Percentiles rank a stretch among this genome's conserved stretches.
Conservation (phyloP, 2,888 invertebrate genomes). For the Tetragonisca angustula region DNA sequence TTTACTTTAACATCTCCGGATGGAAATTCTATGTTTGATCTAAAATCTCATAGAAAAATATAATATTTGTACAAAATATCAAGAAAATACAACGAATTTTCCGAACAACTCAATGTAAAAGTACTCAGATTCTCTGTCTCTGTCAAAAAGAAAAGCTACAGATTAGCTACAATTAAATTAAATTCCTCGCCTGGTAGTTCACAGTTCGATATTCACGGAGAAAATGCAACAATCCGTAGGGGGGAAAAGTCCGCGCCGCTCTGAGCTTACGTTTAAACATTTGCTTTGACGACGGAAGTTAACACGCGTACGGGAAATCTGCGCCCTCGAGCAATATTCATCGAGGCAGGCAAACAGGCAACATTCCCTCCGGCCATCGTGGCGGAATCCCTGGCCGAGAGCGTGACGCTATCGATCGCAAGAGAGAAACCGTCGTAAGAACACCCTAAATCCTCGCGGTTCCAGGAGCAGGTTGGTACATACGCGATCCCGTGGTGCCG, state of each 20-base stretch:
- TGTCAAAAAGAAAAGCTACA: no score
- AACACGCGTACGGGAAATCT: background rate
- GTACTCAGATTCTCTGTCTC: no score
- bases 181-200: no score
- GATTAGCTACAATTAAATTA: no score
- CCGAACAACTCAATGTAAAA: no score
- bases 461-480: constrained; percentile 19
- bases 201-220: no score
- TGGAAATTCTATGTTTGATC: no score
- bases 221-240: no score
- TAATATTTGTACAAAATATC: no score
- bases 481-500: background rate
- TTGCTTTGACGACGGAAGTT: background rate
- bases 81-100: no score
- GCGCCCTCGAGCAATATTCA: constrained; percentile 24
- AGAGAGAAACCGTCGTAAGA: constrained; percentile 47
- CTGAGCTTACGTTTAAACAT: background rate
- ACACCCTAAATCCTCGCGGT: constrained; percentile 57
- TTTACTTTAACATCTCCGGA: no score
- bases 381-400: constrained; percentile 38
- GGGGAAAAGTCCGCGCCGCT: background rate
- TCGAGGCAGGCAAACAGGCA: constrained; percentile 15
- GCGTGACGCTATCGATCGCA: constrained; percentile 50
- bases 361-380: background rate
- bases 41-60: no score